Evolutionary conservation across 2,888 invertebrate genomes (phyloP).

Genomic region (Crepidodera aurea): DNA sequence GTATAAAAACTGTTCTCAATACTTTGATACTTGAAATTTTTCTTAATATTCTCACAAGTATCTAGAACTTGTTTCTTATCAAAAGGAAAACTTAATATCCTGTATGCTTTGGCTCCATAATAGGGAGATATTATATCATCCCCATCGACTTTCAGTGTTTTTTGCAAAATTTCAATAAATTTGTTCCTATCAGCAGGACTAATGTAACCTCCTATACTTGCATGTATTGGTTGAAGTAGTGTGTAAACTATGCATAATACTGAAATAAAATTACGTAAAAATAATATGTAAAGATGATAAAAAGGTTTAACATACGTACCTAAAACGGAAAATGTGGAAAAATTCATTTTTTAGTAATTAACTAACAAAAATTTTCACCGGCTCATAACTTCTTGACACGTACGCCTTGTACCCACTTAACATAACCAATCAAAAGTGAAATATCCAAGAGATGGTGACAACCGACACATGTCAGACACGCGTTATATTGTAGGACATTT

Average conservation of each 20-base stretch:
- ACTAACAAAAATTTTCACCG: constrained; percentile 42
- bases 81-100: constrained; percentile 70
- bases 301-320: constrained; percentile 35
- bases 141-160: constrained; percentile 49
- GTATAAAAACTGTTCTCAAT: constrained; percentile 53
- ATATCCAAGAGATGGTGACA: not conserved
- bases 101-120: constrained; percentile 78
- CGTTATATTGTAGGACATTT: not conserved
- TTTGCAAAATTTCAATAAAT: constrained; percentile 51
- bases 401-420: constrained; percentile 25
- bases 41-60: constrained; percentile 60
- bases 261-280: constrained; percentile 31
- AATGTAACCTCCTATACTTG: constrained; percentile 59
- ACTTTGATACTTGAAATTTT: constrained; percentile 49
- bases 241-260: constrained; percentile 37
- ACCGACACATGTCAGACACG: not conserved
- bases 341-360: constrained; percentile 35
- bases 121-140: constrained; percentile 73
- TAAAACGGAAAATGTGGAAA: constrained; percentile 37
- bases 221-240: constrained; percentile 44
- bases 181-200: constrained; percentile 52
- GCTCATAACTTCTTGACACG: constrained; percentile 50
- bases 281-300: not conserved
- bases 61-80: constrained; percentile 63
- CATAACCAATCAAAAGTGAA: constrained; percentile 16